A percentile compares a stretch with the other conserved stretches of the same genome.
Conservation (phyloP, 2,797 vertebrate genomes). For the Sebastes melanostomus region DNA sequence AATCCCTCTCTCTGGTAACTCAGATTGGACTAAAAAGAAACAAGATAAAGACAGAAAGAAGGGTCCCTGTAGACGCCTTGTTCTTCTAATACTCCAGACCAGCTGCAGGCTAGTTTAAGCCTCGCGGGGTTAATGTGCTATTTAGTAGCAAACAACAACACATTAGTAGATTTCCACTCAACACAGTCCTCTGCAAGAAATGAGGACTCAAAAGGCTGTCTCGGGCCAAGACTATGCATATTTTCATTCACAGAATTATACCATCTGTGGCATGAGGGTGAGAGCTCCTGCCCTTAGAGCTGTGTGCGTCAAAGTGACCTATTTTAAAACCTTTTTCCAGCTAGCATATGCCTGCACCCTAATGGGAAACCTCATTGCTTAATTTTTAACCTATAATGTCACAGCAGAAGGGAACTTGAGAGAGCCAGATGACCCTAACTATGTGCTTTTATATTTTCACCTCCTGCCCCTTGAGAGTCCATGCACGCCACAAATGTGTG, state of each 20-base stretch:
- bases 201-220: conserved; percentile 34
- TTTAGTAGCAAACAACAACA: conserved; percentile 65
- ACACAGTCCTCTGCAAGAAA: conserved; percentile 19
- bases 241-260: conserved; percentile 43
- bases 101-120: conserved; percentile 44
- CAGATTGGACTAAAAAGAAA: conserved; percentile 28
- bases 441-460: neutral
- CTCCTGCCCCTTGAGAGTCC: neutral
- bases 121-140: conserved; percentile 60
- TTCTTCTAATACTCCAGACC: conserved; percentile 40
- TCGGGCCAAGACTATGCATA: conserved; percentile 15
- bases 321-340: conserved; percentile 9
- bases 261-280: neutral
- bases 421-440: neutral
- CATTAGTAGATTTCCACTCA: conserved; percentile 58
- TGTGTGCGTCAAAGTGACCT: conserved; percentile 3
- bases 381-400: neutral
- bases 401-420: neutral
- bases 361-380: neutral
- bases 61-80: conserved; percentile 24
- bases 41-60: conserved; percentile 25
- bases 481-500: neutral
- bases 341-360: neutral
- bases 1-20: conserved; percentile 32
- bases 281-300: conserved; percentile 10